Base-by-base conservation (phyloP, 2,888 invertebrate genomes). In the Tupiocoris notatus region DNA sequence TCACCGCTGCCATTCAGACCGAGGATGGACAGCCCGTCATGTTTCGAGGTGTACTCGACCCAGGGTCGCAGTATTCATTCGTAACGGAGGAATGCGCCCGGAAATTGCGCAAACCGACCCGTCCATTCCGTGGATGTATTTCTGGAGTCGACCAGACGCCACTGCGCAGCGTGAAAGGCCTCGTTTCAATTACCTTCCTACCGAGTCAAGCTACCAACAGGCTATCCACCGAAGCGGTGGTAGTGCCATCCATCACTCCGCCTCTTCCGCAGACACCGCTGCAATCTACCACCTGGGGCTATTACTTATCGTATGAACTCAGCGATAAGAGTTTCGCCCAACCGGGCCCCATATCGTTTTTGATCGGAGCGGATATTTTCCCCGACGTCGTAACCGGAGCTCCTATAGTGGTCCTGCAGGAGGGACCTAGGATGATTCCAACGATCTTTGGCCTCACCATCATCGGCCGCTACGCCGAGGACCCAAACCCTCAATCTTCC, bases 151-250 rank as follows among this genome's bases (percentile, higher is more conserved):
- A 59, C n/a, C 25, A 62, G n/a, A 12, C 63, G 7, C 2, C 21
- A 2, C 21, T 73, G n/a, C 22, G 64, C 2, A 20, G 22, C 56
- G 23, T 63, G 2, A 17, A 17, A 16, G 76, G 76, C 17, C 16
- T 21, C 2, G 59, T 58, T 3, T 2, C 21, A 6, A 39, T 77
- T 2, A 64, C 63, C 18, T 54, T 68, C 58, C 24, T 22, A 22
- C 2, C 20, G 7, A 16, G 2, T 18, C 1, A 2, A 1, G 21
- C 20, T 7, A 18, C 23, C 3, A 6, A 22, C 16, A 9, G 20
- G 7, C 64, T 74, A 7, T 17, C 20, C 12, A 75, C 77, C n/a
- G 68, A 66, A n/a, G 77, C 75, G 54, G 24, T 77, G 12, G 75
- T 75, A 1, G 75, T 76, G 16, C 63, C 62, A 2, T 56, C 22